These are phyloP conservation scores for Upupa epops DNA, from an alignment of 2,113 vertebrate species.

Conservation along the genomic window DNA sequence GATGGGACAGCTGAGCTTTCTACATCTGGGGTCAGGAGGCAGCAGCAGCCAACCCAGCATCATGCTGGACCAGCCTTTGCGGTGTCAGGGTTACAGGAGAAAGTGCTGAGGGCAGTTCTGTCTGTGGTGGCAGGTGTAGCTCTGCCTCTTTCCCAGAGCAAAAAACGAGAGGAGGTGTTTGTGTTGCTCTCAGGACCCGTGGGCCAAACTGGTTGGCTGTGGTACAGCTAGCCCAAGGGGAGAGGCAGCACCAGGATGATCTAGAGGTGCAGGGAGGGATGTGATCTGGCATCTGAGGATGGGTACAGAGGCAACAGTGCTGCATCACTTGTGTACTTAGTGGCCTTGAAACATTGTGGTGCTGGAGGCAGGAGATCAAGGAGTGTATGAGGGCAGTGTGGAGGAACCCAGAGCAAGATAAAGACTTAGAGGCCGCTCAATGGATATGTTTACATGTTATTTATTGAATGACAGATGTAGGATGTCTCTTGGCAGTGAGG, in stretches of 20 bases:
- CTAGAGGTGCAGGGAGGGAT: accelerated
- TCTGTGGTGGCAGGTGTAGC: no score
- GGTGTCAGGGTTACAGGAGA: not conserved
- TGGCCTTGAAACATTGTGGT: not conserved
- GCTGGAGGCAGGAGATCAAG: not conserved
- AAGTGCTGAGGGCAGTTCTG: accelerated
- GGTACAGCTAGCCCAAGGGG: not conserved
- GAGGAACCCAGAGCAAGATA: not conserved
- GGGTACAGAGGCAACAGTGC: not conserved
- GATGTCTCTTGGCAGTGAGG: not conserved
- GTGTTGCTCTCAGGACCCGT: not conserved
- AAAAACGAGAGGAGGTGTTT: accelerated
- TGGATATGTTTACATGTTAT: not conserved
- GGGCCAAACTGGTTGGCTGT: not conserved
- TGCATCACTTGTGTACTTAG: not conserved
- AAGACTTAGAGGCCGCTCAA: not conserved
- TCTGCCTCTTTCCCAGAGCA: not conserved
- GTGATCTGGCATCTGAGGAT: accelerated
- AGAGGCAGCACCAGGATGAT: accelerated
- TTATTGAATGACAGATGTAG: not conserved
- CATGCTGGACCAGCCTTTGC: not conserved
- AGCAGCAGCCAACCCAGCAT: no score
- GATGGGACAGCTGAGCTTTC: not conserved
- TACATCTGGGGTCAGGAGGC: not conserved
- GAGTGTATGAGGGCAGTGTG: not conserved